Percentiles rank a stretch among this genome's conserved stretches.
phyloP scores from a whole-genome alignment of 2,797 vertebrate species.

The Neomorphus geoffroyi region DNA sequence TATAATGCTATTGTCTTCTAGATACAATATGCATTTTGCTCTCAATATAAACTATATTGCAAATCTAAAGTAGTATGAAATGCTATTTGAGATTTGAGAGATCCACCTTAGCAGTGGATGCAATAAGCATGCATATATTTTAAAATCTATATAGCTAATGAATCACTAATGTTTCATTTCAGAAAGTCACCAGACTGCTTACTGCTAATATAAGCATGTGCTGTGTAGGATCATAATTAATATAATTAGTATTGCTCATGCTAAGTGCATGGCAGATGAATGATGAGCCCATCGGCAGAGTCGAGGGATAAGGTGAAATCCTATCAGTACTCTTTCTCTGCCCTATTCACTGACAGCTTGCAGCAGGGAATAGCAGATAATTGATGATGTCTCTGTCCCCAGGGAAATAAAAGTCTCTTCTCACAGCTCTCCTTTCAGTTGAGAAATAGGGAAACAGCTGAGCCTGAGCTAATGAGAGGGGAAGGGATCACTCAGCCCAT shows the following conservation, averaged over 20 bases:
- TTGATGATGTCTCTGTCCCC: constrained; percentile 45
- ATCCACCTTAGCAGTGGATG: background rate
- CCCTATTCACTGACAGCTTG: background rate
- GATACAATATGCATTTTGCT: background rate
- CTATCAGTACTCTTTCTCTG: constrained; percentile 22
- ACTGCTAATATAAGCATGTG: background rate
- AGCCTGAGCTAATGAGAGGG: constrained; percentile 52
- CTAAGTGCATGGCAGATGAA: constrained; percentile 30
- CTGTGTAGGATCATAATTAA: constrained; percentile 11
- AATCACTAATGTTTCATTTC: background rate
- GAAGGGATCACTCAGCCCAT: background rate
- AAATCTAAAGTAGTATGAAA: background rate
- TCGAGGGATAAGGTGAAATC: constrained; percentile 51
- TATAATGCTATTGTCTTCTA: background rate
- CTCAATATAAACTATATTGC: background rate
- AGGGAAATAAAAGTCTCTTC: constrained; percentile 57
- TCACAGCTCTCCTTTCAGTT: constrained; percentile 46
- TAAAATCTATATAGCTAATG: background rate
- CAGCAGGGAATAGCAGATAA: constrained; percentile 45
- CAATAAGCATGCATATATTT: background rate
- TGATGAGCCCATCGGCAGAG: constrained; percentile 31
- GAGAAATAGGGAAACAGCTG: constrained; percentile 53
- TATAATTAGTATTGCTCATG: constrained; percentile 16
- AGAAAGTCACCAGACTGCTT: background rate
- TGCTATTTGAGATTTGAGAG: background rate